Base-by-base conservation (phyloP, 2,113 vertebrate species). In the Phoenicopterus ruber region DNA sequence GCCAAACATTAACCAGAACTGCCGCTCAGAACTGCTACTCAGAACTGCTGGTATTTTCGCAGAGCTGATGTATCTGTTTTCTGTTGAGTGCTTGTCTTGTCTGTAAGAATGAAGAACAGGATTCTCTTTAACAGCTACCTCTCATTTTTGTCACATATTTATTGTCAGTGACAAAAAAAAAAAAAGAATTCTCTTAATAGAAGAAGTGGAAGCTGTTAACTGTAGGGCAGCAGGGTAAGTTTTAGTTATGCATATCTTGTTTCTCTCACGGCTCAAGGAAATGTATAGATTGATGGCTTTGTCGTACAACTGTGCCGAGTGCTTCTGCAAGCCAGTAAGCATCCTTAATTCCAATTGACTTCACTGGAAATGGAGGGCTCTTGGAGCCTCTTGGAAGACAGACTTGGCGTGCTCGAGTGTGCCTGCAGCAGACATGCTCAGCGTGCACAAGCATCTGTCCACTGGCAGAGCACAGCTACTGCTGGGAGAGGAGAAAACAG, bases 1-100 rank as follows among this genome's bases (percentile, higher is more conserved):
- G 94, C 86, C 94, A 88, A 94, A 83, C 71, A 92, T 72, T 61
- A 90, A 80, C 67, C 54, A 86, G 84, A 83, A 32, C 49, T 69
- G 70, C 70, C 71, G 47, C 18, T 73, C n/a, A 67, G 70, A 67
- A 9, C 26, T 50, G 78, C 82, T 78, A n/a, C 18, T 73, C n/a
- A 67, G 70, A 67, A 9, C 26, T 50, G 78, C 82, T 78, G 88
- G 59, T 36, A 8, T 61, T 95, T 74, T 31, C 86, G n/a, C 80
- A 84, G 80, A 72, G 72, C 34, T 72, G 57, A 25, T 57, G 12
- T 42, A 10, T 81, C 36, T 24, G 7, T 52, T 78, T 58, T 42
- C 61, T 74, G 22, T 24, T 42, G 52, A n/a, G 85, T 10, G 1
- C 28, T 40, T 2, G 0, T 58, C 46, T 6, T 2, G 0, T 58